phyloP scores from a whole-genome alignment of 2,797 vertebrate genomes.

The Danio albolineatus region DNA sequence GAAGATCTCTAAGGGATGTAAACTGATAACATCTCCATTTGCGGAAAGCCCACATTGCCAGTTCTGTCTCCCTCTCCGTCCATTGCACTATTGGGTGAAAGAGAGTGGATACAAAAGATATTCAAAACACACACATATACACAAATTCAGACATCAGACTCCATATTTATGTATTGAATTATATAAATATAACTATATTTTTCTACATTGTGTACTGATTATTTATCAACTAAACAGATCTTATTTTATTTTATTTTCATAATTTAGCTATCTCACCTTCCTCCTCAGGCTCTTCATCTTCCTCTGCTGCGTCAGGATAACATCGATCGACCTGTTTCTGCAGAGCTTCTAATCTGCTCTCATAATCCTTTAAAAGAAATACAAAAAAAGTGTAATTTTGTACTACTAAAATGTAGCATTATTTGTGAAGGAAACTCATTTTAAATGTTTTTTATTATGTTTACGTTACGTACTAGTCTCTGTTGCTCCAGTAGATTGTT shows the following conservation, averaged over 20 bases:
- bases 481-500: constrained; percentile 97
- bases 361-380: constrained; percentile 87
- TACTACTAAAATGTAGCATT: neutral
- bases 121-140: too few relatives aligned
- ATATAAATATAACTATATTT: too few relatives aligned
- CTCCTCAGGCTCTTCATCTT: constrained; percentile 93
- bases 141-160: too few relatives aligned
- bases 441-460: neutral
- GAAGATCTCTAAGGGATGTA: constrained; percentile 92
- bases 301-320: constrained; percentile 87
- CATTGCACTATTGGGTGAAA: constrained; percentile 84
- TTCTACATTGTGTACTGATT: too few relatives aligned
- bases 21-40: constrained; percentile 99
- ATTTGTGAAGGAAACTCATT: neutral
- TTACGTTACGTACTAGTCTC: constrained; percentile 84
- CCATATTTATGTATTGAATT: too few relatives aligned
- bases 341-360: constrained; percentile 94
- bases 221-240: too few relatives aligned
- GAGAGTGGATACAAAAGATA: neutral
- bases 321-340: constrained; percentile 95
- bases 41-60: constrained; percentile 92
- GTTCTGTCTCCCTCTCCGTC: constrained; percentile 90
- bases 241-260: neutral
- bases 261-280: constrained; percentile 80
- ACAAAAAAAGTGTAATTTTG: neutral